A percentile compares a stretch with the other conserved stretches of the same genome.
phyloP scores from a whole-genome alignment of 2,797 vertebrate species.

The Selene dorsalis region DNA sequence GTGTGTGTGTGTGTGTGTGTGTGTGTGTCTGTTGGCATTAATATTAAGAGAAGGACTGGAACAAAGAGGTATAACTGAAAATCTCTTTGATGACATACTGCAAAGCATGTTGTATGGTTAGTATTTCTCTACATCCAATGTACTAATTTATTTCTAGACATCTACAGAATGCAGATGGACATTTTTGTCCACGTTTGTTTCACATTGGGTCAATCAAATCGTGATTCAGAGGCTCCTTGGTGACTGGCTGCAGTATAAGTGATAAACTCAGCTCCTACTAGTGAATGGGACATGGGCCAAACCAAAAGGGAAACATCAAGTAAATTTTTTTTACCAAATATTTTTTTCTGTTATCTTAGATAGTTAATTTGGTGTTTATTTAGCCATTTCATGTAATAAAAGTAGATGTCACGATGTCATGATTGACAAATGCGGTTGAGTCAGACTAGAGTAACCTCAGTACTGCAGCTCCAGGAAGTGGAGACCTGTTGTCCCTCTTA shows the following conservation, averaged over 20 bases:
- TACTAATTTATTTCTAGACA: conserved; percentile 5
- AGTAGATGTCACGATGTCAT: not conserved
- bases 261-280: too few species aligned
- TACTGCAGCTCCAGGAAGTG: not conserved
- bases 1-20: conserved; percentile 17
- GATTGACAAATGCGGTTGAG: not conserved
- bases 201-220: not conserved
- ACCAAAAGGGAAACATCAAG: not conserved
- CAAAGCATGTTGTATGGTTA: conserved; percentile 37
- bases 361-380: too few species aligned
- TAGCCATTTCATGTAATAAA: too few species aligned
- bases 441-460: not conserved
- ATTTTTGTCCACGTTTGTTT: not conserved
- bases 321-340: not conserved
- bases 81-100: conserved; percentile 22
- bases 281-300: too few species aligned
- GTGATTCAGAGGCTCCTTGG: not conserved
- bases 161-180: not conserved
- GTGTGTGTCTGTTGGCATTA: conserved; percentile 1
- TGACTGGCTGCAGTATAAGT: too few species aligned
- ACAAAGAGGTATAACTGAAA: conserved; percentile 46
- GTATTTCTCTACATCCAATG: conserved; percentile 25
- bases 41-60: conserved; percentile 27
- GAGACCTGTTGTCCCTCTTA: too few species aligned
- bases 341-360: too few species aligned